A percentile compares a stretch with the other conserved stretches of the same genome.
Evolutionary conservation across 2,888 invertebrate species (phyloP).

Genomic region (Synergus laeviventris): DNA sequence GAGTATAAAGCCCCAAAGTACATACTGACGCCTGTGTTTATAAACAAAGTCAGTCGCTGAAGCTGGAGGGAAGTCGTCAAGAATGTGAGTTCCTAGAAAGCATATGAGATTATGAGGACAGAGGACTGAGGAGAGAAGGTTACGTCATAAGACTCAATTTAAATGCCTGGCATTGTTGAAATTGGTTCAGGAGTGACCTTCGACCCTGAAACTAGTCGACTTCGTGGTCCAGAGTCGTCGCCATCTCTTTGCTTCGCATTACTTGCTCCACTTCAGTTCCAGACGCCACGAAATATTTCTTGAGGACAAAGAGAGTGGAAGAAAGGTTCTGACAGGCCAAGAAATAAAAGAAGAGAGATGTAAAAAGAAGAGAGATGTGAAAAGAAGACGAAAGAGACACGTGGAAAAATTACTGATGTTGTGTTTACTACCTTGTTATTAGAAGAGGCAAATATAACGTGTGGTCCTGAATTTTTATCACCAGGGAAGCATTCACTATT

Average conservation of each 20-base stretch:
- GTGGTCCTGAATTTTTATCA: constrained; percentile 30
- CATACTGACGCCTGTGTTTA: constrained; percentile 54
- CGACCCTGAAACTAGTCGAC: constrained; percentile 54
- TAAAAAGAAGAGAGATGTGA: constrained; percentile 2
- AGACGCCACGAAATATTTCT: constrained; percentile 30
- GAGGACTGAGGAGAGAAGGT: constrained; percentile 46
- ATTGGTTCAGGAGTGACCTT: constrained; percentile 68
- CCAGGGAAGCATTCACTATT: neutral
- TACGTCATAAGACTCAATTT: constrained; percentile 67
- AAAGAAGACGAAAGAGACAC: constrained; percentile 15
- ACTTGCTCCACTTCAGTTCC: constrained; percentile 33
- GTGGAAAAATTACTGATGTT: constrained; percentile 33
- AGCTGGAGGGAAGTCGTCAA: constrained; percentile 35
- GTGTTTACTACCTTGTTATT: constrained; percentile 28
- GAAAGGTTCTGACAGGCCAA: constrained; percentile 36
- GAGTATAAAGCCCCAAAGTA: constrained; percentile 48
- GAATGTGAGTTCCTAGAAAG: constrained; percentile 52
- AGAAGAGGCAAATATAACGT: constrained; percentile 9
- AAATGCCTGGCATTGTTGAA: constrained; percentile 70
- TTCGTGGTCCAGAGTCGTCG: constrained; percentile 23
- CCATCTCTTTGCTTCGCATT: constrained; percentile 47
- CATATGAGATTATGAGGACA: constrained; percentile 11
- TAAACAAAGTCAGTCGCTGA: constrained; percentile 45
- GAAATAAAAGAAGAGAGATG: constrained; percentile 3
- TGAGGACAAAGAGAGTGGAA: constrained; percentile 41